A percentile compares a stretch with the other conserved stretches of the same genome.
Evolutionary conservation across 2,113 vertebrate species (phyloP).

Genomic region (Heterocephalus glaber): DNA sequence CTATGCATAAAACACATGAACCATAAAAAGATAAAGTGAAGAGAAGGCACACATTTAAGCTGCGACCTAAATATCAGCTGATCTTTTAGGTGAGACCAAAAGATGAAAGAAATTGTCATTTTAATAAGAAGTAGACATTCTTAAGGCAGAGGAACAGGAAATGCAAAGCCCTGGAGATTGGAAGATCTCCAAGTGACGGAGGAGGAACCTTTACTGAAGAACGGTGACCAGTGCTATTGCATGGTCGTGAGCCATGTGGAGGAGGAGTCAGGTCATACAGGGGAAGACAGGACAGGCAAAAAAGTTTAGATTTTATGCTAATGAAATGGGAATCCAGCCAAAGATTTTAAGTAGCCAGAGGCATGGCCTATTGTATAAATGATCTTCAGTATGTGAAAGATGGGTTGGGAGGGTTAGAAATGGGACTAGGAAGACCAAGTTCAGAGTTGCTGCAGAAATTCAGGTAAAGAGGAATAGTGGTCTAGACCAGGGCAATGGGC

Average conservation of each 20-base stretch:
- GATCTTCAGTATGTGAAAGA: not conserved
- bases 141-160: not conserved
- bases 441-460: not conserved
- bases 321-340: not conserved
- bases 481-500: not conserved
- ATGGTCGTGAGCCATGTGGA: not conserved
- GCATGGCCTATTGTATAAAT: not conserved
- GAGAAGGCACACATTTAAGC: not conserved
- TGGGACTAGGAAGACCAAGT: not conserved
- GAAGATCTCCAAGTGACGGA: not conserved
- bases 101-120: not conserved
- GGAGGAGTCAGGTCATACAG: not conserved
- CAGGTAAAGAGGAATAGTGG: not conserved
- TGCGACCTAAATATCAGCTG: not conserved
- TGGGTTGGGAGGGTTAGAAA: not conserved
- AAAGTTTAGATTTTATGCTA: not conserved
- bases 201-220: not conserved
- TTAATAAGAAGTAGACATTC: not conserved
- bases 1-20: not conserved
- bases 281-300: not conserved
- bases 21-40: not conserved
- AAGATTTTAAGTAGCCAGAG: not conserved
- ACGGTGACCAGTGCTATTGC: not conserved
- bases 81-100: not conserved
- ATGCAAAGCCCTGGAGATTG: not conserved